Base-by-base conservation (phyloP, 2,888 invertebrate genomes). In the Rutpela maculata region DNA sequence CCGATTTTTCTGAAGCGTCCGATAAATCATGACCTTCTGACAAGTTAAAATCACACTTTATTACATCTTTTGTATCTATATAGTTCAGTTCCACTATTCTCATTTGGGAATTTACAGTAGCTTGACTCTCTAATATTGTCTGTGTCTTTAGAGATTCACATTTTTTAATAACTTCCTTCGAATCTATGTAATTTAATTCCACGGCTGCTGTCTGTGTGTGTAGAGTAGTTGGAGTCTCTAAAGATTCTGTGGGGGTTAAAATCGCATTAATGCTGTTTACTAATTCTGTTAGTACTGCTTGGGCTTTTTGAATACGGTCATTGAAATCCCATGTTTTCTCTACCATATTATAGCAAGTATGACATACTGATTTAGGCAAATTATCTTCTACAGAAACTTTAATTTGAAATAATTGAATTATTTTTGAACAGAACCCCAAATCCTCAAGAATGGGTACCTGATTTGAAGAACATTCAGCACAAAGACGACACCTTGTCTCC, bases 401-500 rank as follows among this genome's bases (percentile, higher is more conserved):
- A 35, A 90, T 83, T 81, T 89, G 87, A 80, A 90, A 90, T 78
- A 90, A 86, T 50, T 88, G 86, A 57, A 87, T 84, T 69, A 89
- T 87, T 82, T 87, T 88, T 35, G 84, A 82, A 18, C 85, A 79
- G 73, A 89, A 84, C 35, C 86, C 87, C 62, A 85, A 77, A 78
- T 89, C 87, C 70, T 88, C 87, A 31, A 88, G 80, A 63, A 87
- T 85, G 65, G 85, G 82, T 76, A 89, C 79, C 75, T 88, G 84
- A 77, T 87, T 85, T 43, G 83, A 78, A 68, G 82, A 84, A 59
- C 83, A 81, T 82, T 89, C 88, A 43, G 89, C 90, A 84, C 90
- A 90, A 69, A 90, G 85, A 59, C 90, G 88, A 78, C 90, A 90
- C 67, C 88, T 85, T 22, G 86, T 80, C 80, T 86, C 88, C 88